Evolutionary conservation across 2,797 vertebrate species (phyloP).

Genomic region (Masticophis lateralis): DNA sequence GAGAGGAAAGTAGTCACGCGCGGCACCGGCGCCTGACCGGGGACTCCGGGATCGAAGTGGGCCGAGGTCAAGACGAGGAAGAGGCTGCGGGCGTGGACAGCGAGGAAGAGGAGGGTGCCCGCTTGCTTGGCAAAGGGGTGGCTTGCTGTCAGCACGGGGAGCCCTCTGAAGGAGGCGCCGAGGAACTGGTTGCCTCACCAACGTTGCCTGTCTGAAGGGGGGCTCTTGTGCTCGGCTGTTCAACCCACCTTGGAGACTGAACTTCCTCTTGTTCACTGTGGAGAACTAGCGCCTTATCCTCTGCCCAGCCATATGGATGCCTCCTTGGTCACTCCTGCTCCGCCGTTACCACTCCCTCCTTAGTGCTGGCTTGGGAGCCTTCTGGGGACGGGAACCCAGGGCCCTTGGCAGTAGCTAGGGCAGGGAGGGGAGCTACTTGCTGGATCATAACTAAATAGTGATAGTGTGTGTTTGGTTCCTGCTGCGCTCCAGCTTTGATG

Average conservation of each 20-base stretch:
- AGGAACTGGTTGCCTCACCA: not conserved
- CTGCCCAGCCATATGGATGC: no score
- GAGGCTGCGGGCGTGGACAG: slow-evolving; percentile 39
- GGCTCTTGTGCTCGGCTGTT: not conserved
- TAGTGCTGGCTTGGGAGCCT: not conserved
- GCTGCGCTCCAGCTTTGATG: not conserved
- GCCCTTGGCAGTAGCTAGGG: not conserved
- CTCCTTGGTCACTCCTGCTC: not conserved
- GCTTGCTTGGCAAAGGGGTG: slow-evolving; percentile 43
- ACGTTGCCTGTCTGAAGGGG: slow-evolving; percentile 2
- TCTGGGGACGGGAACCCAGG: not conserved
- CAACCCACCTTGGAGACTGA: not conserved
- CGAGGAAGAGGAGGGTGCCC: slow-evolving; percentile 56
- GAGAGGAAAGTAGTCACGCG: not conserved
- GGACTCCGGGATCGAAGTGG: slow-evolving; percentile 87
- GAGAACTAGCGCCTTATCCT: slow-evolving; percentile 26
- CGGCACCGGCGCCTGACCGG: slow-evolving; percentile 30
- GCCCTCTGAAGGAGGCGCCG: accelerated
- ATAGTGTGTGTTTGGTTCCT: not conserved
- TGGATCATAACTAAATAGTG: not conserved
- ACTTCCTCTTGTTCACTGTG: slow-evolving; percentile 30
- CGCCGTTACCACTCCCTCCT: not conserved
- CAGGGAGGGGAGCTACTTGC: accelerated
- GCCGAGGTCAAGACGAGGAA: slow-evolving; percentile 78
- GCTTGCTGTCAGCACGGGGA: not conserved